Evolutionary conservation across 2,797 vertebrate species (phyloP).

Genomic region (Ptychadena robeensis): DNA sequence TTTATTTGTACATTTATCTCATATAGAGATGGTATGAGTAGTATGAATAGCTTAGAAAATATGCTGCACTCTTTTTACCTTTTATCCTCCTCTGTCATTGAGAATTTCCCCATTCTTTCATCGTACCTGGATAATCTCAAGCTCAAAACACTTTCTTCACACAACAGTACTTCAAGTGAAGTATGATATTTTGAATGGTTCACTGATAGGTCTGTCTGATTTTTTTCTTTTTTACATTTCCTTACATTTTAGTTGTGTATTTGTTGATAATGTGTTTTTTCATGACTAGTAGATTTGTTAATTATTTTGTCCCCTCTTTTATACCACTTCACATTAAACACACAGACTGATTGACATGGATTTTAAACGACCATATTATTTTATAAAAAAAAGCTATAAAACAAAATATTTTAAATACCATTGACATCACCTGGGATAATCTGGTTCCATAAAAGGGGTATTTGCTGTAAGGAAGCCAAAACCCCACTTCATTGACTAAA

Average conservation of each 20-base stretch:
- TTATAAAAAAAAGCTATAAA: too few relatives aligned
- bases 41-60: neutral
- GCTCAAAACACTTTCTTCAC: constrained; percentile 6
- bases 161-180: neutral
- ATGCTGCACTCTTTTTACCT: neutral
- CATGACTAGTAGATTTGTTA: too few relatives aligned
- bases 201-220: neutral
- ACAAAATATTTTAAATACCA: too few relatives aligned
- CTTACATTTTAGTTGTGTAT: neutral
- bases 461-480: too few relatives aligned
- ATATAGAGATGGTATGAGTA: neutral
- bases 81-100: neutral
- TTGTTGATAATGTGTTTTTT: neutral
- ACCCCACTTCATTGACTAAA: too few relatives aligned
- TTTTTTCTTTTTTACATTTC: neutral
- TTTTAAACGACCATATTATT: too few relatives aligned
- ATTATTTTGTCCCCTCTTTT: too few relatives aligned
- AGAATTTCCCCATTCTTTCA: neutral
- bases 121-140: neutral
- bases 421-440: too few relatives aligned
- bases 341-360: too few relatives aligned
- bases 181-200: neutral
- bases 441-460: too few relatives aligned
- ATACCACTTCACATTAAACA: too few relatives aligned
- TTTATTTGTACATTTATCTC: neutral